phyloP scores from a whole-genome alignment of 2,113 vertebrate species.

The Charadrius vociferus region DNA sequence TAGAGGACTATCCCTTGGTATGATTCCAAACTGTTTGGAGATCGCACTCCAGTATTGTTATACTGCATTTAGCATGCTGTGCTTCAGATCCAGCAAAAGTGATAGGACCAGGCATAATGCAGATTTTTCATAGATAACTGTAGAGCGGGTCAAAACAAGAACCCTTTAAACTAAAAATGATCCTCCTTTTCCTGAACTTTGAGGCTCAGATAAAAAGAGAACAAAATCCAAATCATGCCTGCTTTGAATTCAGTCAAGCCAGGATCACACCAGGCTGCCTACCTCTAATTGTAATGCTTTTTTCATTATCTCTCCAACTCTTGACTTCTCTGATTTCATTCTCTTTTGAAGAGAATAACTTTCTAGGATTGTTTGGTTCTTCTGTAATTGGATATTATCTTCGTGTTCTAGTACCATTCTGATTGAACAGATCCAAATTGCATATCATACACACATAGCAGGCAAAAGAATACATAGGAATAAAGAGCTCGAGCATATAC shows the following conservation, averaged over 20 bases:
- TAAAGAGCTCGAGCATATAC: not conserved
- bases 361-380: not conserved
- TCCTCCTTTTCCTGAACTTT: not conserved
- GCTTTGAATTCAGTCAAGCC: not conserved
- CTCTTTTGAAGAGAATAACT: not conserved
- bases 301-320: not conserved
- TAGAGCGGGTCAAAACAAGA: slow-evolving; percentile 40
- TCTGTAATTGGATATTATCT: not conserved
- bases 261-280: not conserved
- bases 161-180: not conserved
- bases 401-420: not conserved
- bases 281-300: not conserved
- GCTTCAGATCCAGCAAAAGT: not conserved
- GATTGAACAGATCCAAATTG: not conserved
- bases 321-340: not conserved
- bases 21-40: not conserved
- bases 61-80: not conserved
- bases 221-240: not conserved
- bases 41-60: not conserved
- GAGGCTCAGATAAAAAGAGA: not conserved
- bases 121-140: slow-evolving; percentile 24
- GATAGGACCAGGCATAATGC: not conserved
- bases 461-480: not conserved
- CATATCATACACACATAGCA: not conserved
- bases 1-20: not conserved